Percentiles rank a stretch among this genome's conserved stretches.
Evolutionary conservation across 2,797 vertebrate genomes (phyloP).

Genomic region (Cuniculus paca): DNA sequence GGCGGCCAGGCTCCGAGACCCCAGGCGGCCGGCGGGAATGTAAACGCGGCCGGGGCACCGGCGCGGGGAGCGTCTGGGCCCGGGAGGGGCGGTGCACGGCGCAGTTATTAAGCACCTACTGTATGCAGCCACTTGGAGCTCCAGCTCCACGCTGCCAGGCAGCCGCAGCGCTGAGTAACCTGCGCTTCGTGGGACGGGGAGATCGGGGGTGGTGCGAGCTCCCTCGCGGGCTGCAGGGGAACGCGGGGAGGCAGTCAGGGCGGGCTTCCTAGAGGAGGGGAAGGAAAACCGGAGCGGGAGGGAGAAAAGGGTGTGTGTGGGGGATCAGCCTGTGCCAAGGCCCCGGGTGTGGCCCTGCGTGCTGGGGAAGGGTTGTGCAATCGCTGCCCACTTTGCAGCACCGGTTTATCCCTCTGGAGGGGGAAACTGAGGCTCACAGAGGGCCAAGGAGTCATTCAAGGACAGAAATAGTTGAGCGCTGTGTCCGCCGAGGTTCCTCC

Average conservation of each 20-base stretch:
- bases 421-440: neutral
- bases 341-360: neutral
- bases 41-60: conserved; percentile 49
- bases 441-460: neutral
- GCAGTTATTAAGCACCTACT: neutral
- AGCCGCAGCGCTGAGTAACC: neutral
- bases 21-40: conserved; percentile 65
- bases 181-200: too few species aligned
- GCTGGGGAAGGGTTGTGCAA: neutral
- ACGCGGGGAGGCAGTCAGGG: neutral
- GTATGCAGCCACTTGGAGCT: neutral
- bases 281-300: neutral
- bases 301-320: neutral
- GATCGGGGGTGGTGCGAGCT: too few species aligned
- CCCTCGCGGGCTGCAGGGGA: neutral
- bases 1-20: conserved; percentile 64
- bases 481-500: neutral
- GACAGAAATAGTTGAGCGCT: neutral
- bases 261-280: neutral
- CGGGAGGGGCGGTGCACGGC: too few species aligned
- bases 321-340: neutral
- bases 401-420: neutral
- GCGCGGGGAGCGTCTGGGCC: neutral
- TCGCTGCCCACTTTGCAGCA: neutral
- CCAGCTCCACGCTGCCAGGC: too few species aligned